These are phyloP conservation scores for Sterrhoptilus dennistouni DNA, from an alignment of 2,113 vertebrate species.

Conservation along the genomic window DNA sequence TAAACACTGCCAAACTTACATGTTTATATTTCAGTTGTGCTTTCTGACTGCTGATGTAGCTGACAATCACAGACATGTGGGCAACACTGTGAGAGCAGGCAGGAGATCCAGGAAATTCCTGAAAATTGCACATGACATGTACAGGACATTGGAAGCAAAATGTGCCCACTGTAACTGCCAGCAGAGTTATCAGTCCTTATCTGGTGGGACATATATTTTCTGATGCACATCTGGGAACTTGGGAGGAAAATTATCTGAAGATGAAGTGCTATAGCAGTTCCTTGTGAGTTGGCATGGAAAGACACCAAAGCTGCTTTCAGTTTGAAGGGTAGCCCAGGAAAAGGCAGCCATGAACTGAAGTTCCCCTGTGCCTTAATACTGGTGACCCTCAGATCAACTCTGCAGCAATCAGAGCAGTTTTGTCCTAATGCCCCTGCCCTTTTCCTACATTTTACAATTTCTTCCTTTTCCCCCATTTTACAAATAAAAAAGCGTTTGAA, in stretches of 20 bases:
- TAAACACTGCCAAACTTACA: background rate
- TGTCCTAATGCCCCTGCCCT: background rate
- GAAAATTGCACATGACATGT: fast-evolving
- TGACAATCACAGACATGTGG: background rate
- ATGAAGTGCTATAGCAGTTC: background rate
- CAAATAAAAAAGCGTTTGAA: background rate
- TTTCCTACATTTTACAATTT: background rate
- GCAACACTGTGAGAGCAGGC: background rate
- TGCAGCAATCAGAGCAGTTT: background rate
- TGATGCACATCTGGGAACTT: background rate
- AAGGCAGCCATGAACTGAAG: background rate
- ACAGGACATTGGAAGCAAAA: background rate
- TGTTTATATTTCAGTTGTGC: background rate
- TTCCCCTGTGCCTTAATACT: background rate
- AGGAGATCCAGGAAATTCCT: background rate
- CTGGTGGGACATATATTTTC: background rate
- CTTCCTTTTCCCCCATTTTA: background rate
- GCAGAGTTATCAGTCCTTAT: background rate
- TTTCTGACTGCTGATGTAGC: background rate
- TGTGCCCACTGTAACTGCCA: fast-evolving
- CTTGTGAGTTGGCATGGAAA: background rate
- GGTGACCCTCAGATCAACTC: fast-evolving
- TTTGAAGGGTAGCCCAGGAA: background rate
- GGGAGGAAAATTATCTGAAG: background rate
- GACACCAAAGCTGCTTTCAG: background rate